phyloP scores from a whole-genome alignment of 2,888 invertebrate genomes.

The Lasioglossum morio region DNA sequence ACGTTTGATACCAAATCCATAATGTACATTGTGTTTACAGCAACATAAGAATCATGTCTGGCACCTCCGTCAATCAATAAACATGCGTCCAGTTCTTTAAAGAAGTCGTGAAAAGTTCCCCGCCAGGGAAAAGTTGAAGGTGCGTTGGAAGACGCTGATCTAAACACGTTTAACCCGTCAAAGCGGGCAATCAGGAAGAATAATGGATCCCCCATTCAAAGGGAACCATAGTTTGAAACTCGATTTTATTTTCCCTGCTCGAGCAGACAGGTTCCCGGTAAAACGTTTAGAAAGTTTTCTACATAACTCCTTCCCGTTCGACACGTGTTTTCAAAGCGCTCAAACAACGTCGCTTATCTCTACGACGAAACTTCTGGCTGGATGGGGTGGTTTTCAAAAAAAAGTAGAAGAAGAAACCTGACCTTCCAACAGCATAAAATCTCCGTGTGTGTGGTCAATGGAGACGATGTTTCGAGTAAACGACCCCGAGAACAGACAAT shows the following conservation, averaged over 20 bases:
- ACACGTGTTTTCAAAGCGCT: constrained; percentile 4
- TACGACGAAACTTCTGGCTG: not conserved
- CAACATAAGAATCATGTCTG: not conserved
- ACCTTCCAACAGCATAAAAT: not conserved
- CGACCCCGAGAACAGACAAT: constrained; percentile 34
- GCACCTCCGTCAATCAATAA: not conserved
- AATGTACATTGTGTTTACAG: not conserved
- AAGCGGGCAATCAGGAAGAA: constrained; percentile 9
- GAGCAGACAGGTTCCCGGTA: not conserved
- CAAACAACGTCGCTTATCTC: constrained; percentile 2
- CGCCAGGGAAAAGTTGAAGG: not conserved
- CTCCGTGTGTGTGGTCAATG: not conserved
- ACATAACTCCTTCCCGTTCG: constrained; percentile 2
- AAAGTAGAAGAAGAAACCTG: not conserved
- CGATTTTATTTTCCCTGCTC: not conserved
- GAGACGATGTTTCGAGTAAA: not conserved
- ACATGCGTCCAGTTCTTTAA: not conserved
- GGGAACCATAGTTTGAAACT: not conserved
- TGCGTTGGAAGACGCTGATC: not conserved
- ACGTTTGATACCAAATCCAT: not conserved
- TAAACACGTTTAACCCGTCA: not conserved
- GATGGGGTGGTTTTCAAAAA: not conserved
- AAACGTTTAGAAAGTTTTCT: constrained; percentile 2
- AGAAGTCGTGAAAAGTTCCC: not conserved
- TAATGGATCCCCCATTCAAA: not conserved